Base-by-base conservation (phyloP, 2,113 vertebrate species). In the Acrocephalus kingi region DNA sequence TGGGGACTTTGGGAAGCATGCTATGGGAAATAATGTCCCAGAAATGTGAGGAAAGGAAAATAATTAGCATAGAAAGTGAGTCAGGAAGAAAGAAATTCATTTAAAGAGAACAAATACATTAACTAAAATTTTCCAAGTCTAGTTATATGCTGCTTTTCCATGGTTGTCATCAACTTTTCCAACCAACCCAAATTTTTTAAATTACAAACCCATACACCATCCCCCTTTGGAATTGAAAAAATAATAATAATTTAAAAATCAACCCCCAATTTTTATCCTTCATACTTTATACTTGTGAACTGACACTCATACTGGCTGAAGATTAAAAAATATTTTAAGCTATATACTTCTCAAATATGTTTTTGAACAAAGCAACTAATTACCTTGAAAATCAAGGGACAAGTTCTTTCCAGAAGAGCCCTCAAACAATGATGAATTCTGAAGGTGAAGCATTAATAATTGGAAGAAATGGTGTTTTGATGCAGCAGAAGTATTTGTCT, bases 381-480 rank as follows among this genome's bases (percentile, higher is more conserved):
- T 96, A 98, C 98, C 98, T 98, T 98, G 97, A 95, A 97, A 95
- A 97, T 98, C 97, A 85, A 98, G 78, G 45, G 98, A 93, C 78
- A 98, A 96, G 49, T 98, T 98, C 97, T 98, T 98, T 90, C 95
- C 97, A 76, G 88, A 94, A 52, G 96, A 96, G 56, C 98, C 98
- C 94, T 98, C 98, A 98, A 98, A 98, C 64, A 98, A 31, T 45
- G 97, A 91, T 64, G 98, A 98, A 80, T 97, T 98, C 91, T 98
- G 96, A 96, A 98, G 97, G 69, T 98, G 96, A 72, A 90, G 90
- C 96, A 98, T 98, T 92, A 98, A 83, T 51, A 98, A 95, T 20
- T 96, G 93, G 81, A 98, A 97, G 93, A 98, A 98, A 94, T 78
- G 96, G 69, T 93, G 86, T 55, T 96, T 98, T 96, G 98, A 97